Evolutionary conservation across 2,888 invertebrate species (phyloP).

Genomic region (Lepidochrysops patricia): DNA sequence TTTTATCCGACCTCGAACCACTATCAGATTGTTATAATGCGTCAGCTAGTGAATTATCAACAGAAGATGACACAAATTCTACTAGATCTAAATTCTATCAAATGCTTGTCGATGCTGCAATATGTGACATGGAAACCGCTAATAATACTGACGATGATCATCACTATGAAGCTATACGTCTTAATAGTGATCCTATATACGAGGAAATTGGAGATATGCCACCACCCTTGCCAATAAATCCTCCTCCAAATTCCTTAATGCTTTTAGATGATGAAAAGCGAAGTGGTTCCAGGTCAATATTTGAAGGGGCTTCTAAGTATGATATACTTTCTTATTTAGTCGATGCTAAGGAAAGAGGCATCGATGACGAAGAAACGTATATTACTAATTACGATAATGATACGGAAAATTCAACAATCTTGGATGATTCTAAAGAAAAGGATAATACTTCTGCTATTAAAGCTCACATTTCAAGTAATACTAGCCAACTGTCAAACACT

Average conservation of each 20-base stretch:
- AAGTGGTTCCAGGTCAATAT: constrained; percentile 79
- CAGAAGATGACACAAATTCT: constrained; percentile 77
- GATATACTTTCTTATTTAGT: constrained; percentile 92
- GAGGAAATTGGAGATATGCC: constrained; percentile 85
- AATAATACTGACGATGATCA: constrained; percentile 78
- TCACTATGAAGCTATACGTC: constrained; percentile 81
- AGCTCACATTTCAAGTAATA: constrained; percentile 77
- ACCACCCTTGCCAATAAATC: constrained; percentile 84
- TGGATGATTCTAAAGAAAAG: constrained; percentile 74
- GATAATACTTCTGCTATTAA: constrained; percentile 54
- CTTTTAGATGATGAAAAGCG: constrained; percentile 82
- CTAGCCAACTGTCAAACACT: constrained; percentile 85
- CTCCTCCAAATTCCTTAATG: constrained; percentile 81
- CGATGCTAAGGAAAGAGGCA: constrained; percentile 86
- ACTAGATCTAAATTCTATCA: constrained; percentile 83
- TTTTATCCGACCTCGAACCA: constrained; percentile 69
- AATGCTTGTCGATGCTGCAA: constrained; percentile 80
- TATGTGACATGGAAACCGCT: constrained; percentile 79
- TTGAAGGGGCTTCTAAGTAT: constrained; percentile 89
- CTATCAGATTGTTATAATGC: constrained; percentile 84
- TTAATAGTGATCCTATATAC: constrained; percentile 83
- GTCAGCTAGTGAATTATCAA: constrained; percentile 77
- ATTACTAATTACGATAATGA: constrained; percentile 76
- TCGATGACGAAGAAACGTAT: constrained; percentile 81
- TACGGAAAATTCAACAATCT: constrained; percentile 62